Conservation (phyloP, 1,140 invertebrate species). For the Goniozus legneri region DNA sequence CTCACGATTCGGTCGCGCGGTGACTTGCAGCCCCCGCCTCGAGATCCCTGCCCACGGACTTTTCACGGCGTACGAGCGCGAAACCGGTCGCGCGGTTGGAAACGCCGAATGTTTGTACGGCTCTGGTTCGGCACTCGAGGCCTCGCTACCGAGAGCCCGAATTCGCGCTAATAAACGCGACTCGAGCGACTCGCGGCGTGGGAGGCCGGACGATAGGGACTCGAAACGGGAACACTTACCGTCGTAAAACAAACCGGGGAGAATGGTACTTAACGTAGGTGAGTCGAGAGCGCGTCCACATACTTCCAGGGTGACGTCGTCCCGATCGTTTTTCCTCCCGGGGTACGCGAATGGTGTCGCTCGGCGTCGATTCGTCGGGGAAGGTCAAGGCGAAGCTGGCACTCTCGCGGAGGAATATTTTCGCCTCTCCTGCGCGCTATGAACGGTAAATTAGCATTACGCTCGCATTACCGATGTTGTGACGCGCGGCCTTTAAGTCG, state of each 20-base stretch:
- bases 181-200: not conserved
- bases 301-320: too few species aligned
- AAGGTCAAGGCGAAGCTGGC: too few species aligned
- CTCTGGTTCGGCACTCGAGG: too few species aligned
- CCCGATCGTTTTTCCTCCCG: too few species aligned
- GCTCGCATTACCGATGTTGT: slow-evolving; percentile 48
- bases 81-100: too few species aligned
- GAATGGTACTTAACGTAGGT: too few species aligned
- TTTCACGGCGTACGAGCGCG: too few species aligned
- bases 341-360: too few species aligned
- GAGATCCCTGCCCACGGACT: slow-evolving; percentile 24
- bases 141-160: slow-evolving; percentile 15
- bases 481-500: slow-evolving; percentile 42
- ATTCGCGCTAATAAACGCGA: slow-evolving; percentile 11
- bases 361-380: too few species aligned
- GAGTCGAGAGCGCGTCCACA: too few species aligned
- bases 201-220: not conserved
- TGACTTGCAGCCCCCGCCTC: slow-evolving; percentile 45
- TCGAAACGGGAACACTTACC: slow-evolving; percentile 16
- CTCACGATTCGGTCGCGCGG: slow-evolving; percentile 49
- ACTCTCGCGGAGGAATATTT: slow-evolving; percentile 4
- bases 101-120: too few species aligned
- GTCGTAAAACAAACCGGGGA: too few species aligned
- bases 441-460: slow-evolving; percentile 51
- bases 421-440: slow-evolving; percentile 11